Conservation (phyloP, 23 tunicate genomes). For the Clavelina lepadiformis region DNA sequence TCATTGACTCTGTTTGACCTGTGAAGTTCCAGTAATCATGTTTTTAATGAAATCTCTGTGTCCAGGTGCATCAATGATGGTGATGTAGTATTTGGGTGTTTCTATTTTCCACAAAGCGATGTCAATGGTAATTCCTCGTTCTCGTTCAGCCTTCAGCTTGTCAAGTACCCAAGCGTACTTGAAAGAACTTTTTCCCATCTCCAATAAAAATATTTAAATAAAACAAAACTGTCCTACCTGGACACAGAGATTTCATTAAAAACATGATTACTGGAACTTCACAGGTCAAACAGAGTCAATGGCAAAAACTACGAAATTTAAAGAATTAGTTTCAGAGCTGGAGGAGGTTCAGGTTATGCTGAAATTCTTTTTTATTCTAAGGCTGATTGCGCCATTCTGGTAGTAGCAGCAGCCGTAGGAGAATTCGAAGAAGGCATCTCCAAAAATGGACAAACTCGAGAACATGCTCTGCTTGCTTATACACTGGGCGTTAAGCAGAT, state of each 20-base stretch:
- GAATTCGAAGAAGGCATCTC: slow-evolving; percentile 99
- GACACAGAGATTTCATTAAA: slow-evolving; percentile 98
- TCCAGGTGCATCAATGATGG: slow-evolving; percentile 98
- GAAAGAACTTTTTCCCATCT: slow-evolving; percentile 99
- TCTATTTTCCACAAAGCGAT: slow-evolving; percentile 93
- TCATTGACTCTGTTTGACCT: slow-evolving; percentile 65
- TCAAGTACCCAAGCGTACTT: slow-evolving; percentile 98
- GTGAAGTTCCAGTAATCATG: slow-evolving; percentile 98
- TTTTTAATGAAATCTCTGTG: slow-evolving; percentile 99
- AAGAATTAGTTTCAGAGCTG: not conserved
- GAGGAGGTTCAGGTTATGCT: not conserved
- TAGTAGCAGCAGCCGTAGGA: slow-evolving; percentile 95
- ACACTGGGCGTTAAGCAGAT: slow-evolving; percentile 98
- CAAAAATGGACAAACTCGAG: slow-evolving; percentile 96
- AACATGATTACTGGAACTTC: slow-evolving; percentile 99
- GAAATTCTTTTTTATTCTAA: slow-evolving; percentile 2
- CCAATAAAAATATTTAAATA: no score
- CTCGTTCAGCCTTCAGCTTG: slow-evolving; percentile 93
- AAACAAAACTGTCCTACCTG: no score
- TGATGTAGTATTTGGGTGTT: slow-evolving; percentile 57
- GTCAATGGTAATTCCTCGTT: slow-evolving; percentile 96
- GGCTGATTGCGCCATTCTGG: slow-evolving; percentile 96
- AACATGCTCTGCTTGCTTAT: slow-evolving; percentile 82
- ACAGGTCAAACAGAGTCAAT: slow-evolving; percentile 74
- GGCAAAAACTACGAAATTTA: slow-evolving; percentile 3